Evolutionary conservation across 2,888 invertebrate species (phyloP), one percentile per base, ranked within the genome.

Genomic region (Clitarchus hookeri): DNA sequence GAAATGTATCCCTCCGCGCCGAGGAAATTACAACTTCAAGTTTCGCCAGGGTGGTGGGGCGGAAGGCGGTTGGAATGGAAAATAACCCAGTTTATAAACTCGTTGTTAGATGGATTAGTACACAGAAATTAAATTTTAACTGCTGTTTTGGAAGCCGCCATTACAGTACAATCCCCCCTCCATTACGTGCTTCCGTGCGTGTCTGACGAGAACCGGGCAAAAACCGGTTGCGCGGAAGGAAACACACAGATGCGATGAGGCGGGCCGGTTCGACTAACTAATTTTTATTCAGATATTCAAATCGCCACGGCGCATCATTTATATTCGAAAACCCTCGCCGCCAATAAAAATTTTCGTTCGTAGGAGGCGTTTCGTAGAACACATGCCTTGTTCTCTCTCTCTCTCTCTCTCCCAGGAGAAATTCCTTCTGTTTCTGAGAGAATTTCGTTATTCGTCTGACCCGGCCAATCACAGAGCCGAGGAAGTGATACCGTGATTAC

Each of bases 51-150:
- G 0, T 19, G n/a, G n/a, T 23, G 19, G 65, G 8, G 65, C 23
- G 65, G n/a, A 23, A 19, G n/a, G n/a, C 65, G 23, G 65, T 65
- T 65, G n/a, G 23, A 1, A 23, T 0, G 6, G 65, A 65, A 65
- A 65, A 65, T 65, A 65, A 65, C 65, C 65, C n/a, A 65, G 65
- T 65, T 11, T 65, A 65, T 65, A 65, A 65, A 65, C 65, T 65
- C 65, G 65, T 23, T 65, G 65, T 65, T 65, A 65, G 65, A 65
- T 65, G 65, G 65, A 65, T 65, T 65, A 65, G 65, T 65, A 65
- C 65, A 65, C 65, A 65, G 65, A 65, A 65, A 65, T 65, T 65
- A 65, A 65, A 65, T 65, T 65, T 65, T 65, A 65, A 65, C 65
- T 65, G 65, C 23, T 65, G 65, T 65, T 65, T 65, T 65, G 65